These are phyloP conservation scores for Lithodes maja DNA, from an alignment of 2,888 invertebrate species.

Conservation along the genomic window DNA sequence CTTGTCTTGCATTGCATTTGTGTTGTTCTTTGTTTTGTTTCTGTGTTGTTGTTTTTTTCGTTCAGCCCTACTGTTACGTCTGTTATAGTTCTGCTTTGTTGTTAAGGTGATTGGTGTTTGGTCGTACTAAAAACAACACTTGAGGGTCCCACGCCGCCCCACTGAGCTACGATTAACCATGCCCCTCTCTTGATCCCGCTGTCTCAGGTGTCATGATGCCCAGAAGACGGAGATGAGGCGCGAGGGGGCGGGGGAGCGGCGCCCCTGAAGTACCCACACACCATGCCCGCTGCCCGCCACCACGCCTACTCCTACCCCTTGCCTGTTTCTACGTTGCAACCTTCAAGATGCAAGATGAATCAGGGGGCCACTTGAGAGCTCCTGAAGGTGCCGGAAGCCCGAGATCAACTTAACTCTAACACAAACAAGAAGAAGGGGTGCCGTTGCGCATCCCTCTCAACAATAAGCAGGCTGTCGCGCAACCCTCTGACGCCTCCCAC, in stretches of 20 bases:
- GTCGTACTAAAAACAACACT: not conserved
- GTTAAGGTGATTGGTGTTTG: not conserved
- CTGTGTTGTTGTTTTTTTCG: no score
- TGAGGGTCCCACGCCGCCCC: slow-evolving; percentile 4
- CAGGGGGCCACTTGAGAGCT: slow-evolving; percentile 41
- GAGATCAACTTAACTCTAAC: no score
- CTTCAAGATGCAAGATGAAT: slow-evolving; percentile 56
- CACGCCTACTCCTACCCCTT: not conserved
- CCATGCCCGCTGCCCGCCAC: slow-evolving; percentile 20
- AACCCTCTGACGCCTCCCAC: slow-evolving; percentile 14
- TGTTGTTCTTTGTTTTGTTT: no score
- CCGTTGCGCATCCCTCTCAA: no score
- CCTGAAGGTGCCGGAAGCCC: not conserved
- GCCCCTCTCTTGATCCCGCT: not conserved
- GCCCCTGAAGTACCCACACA: not conserved
- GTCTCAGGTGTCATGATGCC: slow-evolving; percentile 30
- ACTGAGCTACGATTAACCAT: not conserved
- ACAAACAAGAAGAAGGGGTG: no score
- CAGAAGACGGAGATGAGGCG: slow-evolving; percentile 31
- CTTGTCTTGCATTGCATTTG: no score
- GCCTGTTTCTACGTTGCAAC: slow-evolving; percentile 19
- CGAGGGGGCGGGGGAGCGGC: slow-evolving; percentile 8
- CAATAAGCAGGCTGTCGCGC: not conserved
- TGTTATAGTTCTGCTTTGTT: not conserved
- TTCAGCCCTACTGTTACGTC: no score